Evolutionary conservation across 2,888 invertebrate genomes (phyloP).

Genomic region (Tiliacea citrago): DNA sequence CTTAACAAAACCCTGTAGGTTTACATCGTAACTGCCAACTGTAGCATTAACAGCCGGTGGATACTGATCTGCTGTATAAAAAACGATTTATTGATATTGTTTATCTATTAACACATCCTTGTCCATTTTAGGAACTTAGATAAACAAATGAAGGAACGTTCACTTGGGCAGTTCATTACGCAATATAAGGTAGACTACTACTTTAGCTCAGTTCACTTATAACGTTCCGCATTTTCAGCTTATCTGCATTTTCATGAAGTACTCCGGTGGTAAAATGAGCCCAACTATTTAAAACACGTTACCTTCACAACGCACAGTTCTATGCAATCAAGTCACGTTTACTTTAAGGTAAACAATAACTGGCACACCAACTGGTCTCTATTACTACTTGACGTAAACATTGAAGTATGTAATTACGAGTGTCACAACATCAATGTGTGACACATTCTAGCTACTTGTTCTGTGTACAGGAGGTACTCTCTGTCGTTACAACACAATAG

Average conservation of each 20-base stretch:
- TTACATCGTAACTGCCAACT: not conserved
- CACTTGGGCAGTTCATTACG: not conserved
- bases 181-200: not conserved
- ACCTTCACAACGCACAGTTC: not conserved
- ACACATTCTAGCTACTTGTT: not conserved
- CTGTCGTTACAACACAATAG: constrained; percentile 2
- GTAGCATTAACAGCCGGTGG: not conserved
- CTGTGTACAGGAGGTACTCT: not conserved
- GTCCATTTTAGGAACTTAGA: not conserved
- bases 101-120: not conserved
- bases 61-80: too few relatives aligned
- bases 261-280: not conserved
- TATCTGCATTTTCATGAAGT: not conserved
- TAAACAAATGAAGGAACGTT: not conserved
- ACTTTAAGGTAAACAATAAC: constrained; percentile 1
- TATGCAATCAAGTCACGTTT: not conserved
- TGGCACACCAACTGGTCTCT: not conserved
- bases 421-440: not conserved
- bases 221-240: not conserved
- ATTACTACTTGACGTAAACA: not conserved
- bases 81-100: not conserved
- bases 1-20: not conserved
- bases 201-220: not conserved
- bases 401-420: not conserved
- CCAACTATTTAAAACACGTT: not conserved